Base-by-base conservation (phyloP, 2,888 invertebrate species). In the Scaptomyza cyrtandrae region DNA sequence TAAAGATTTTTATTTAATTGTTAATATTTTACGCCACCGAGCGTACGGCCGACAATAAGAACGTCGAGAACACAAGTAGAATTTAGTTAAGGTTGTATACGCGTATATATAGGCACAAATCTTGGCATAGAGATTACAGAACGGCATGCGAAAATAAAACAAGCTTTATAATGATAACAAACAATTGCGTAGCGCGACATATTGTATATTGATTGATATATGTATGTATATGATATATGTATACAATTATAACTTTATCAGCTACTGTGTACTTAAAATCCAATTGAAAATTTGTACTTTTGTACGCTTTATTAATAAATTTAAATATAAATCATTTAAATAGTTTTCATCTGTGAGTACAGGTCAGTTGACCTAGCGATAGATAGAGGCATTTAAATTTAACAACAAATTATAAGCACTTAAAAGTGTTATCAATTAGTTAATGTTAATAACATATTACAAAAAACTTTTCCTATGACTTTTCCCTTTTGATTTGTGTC, bases 61-160 rank as follows among this genome's bases (percentile, higher is more conserved):
- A 6, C 33, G 49, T 49, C 49, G 5, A 3, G 13, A 19, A 19
- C 5, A 5, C 7, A 13, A 33, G 9, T 33, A 13, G 3, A 9
- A 33, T 3, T 1, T 1, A 13, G 5, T 19, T 19, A 0, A 7
- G 16, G 3, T 16, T 19, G 13, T 4, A 11, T 7, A 9, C 5
- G 7, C 49, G 33, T 6, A 14, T 48, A 13, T 29, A 49, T 33
- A 19, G 16, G 16, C 13, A 19, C 0, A 6, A 92, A 1, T 19
- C 0, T 49, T 9, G 5, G 13, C 16, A 35, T 10, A n/a, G 3
- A 2, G 33, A 35, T 19, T 19, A 10, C n/a, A 35, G 0, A 35
- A 19, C 19, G 33, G 13, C 16, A 33, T n/a, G n/a, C 49, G 9
- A 19, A 49, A 33, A 33, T 9, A 41, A 10, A 41, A 50, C 35